These are phyloP conservation scores for Gallinago stenura DNA, from an alignment of 2,797 vertebrate genomes.

Conservation along the genomic window DNA sequence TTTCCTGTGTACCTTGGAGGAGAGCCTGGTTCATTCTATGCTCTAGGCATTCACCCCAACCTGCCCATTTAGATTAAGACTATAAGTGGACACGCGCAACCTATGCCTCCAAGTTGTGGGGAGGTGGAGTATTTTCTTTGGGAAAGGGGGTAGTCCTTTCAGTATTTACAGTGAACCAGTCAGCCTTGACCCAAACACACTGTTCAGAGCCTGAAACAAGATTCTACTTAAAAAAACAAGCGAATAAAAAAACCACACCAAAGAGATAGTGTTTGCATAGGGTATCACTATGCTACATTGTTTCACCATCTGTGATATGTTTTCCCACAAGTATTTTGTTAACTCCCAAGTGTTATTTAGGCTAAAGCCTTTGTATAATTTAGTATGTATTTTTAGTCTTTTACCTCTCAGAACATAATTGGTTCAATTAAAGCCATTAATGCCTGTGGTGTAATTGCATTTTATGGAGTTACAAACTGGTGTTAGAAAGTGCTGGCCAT, in stretches of 20 bases:
- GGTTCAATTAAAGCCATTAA: slow-evolving; percentile 59
- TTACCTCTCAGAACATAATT: slow-evolving; percentile 36
- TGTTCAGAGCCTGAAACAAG: not conserved
- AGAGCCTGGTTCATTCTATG: not conserved
- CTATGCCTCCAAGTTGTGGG: not conserved
- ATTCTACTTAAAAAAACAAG: not conserved
- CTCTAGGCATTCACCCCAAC: accelerated
- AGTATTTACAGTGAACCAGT: not conserved
- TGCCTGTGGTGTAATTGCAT: slow-evolving; percentile 51
- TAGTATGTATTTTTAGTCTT: slow-evolving; percentile 47
- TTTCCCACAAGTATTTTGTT: slow-evolving; percentile 46
- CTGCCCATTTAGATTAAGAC: not conserved
- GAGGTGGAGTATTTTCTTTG: not conserved
- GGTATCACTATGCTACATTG: not conserved
- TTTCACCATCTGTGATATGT: slow-evolving; percentile 27
- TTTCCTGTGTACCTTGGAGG: not conserved
- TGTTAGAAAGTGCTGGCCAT: slow-evolving; percentile 19
- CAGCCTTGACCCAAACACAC: not conserved
- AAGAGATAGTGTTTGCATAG: not conserved
- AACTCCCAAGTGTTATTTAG: slow-evolving; percentile 39
- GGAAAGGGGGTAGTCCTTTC: not conserved
- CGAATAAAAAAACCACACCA: not conserved
- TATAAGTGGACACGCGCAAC: not conserved
- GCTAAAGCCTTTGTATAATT: slow-evolving; percentile 26
- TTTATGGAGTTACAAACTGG: slow-evolving; percentile 33